Conservation (phyloP, 2,797 vertebrate genomes). For the Anableps anableps region DNA sequence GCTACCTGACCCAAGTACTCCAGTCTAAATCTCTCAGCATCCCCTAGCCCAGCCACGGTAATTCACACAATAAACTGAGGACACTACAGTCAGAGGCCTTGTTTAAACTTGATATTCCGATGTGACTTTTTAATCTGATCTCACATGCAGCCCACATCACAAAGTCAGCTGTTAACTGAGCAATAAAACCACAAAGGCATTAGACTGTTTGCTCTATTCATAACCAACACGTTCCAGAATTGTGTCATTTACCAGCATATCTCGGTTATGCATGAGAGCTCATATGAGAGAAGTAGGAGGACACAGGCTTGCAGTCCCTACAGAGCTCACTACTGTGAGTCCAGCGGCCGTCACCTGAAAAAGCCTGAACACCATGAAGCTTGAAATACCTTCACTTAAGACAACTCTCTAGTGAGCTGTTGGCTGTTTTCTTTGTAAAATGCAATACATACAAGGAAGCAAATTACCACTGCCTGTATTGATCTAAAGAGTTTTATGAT, state of each 20-base stretch:
- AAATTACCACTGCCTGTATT: background rate
- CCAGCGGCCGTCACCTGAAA: background rate
- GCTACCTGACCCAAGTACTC: constrained; percentile 13
- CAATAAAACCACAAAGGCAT: background rate
- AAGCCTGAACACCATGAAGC: background rate
- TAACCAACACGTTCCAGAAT: background rate
- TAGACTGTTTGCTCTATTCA: background rate
- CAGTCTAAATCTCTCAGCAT: background rate
- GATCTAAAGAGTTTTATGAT: background rate
- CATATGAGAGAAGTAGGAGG: background rate
- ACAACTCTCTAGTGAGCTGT: no score
- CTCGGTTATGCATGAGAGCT: background rate
- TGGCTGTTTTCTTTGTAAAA: background rate
- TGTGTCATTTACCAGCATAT: background rate
- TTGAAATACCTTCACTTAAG: background rate
- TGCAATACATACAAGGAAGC: background rate
- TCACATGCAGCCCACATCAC: background rate
- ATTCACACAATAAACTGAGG: background rate
- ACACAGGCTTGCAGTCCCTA: background rate
- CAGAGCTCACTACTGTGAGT: background rate
- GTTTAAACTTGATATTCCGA: background rate
- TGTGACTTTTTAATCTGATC: background rate
- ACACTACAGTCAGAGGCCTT: background rate
- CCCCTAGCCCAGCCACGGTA: background rate
- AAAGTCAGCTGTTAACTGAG: background rate